Conservation (phyloP, 2,797 vertebrate genomes). For the Allobates femoralis region DNA sequence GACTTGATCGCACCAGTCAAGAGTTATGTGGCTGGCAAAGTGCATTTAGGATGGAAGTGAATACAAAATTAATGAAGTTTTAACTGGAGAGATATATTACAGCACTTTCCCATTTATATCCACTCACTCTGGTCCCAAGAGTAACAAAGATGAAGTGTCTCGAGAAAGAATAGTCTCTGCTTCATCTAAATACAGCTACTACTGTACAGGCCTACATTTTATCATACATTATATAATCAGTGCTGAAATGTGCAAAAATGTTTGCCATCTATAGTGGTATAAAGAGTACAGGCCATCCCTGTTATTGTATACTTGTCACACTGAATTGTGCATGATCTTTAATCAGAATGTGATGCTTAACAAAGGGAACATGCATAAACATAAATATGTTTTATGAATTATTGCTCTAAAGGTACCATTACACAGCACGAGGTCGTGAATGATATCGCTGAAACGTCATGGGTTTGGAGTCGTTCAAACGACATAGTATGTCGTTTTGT, state of each 20-base stretch:
- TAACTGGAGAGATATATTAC: slow-evolving; percentile 63
- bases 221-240: neutral
- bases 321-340: neutral
- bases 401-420: neutral
- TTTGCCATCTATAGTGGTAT: neutral
- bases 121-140: slow-evolving; percentile 58
- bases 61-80: slow-evolving; percentile 65
- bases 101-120: slow-evolving; percentile 64
- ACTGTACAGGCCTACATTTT: neutral
- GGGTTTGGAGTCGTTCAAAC: no score
- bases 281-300: neutral
- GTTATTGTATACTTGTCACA: neutral
- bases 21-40: slow-evolving; percentile 55
- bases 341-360: neutral
- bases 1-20: slow-evolving; percentile 48
- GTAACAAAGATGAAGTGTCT: slow-evolving; percentile 60
- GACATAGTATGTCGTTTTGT: no score
- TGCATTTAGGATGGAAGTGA: slow-evolving; percentile 62
- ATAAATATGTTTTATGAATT: neutral
- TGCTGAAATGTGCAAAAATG: neutral
- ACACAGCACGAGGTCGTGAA: no score
- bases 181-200: neutral
- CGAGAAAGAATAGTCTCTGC: slow-evolving; percentile 32
- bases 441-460: no score
- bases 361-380: neutral